phyloP scores from a whole-genome alignment of 2,888 invertebrate species.

The Cheilosia variabilis region DNA sequence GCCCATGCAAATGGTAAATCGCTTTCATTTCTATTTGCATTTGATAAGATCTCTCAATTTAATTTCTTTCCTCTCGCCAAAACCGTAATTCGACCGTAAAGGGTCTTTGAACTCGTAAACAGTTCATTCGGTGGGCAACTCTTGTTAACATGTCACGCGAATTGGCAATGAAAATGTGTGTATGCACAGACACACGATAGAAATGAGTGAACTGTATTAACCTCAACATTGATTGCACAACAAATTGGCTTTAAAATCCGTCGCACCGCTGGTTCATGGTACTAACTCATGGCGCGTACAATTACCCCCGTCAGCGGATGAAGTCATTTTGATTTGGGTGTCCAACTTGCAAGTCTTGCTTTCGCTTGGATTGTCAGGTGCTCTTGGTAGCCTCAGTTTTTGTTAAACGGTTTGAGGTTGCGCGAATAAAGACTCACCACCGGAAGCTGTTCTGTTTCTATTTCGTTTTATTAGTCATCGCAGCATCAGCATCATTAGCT shows the following conservation, averaged over 20 bases:
- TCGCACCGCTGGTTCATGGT: not conserved
- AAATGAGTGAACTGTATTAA: conserved; percentile 53
- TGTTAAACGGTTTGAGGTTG: conserved; percentile 15
- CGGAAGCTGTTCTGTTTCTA: conserved; percentile 9
- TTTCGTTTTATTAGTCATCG: conserved; percentile 26
- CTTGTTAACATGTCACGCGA: conserved; percentile 35
- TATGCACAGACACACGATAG: not conserved
- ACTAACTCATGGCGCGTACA: not conserved
- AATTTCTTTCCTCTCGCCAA: not conserved
- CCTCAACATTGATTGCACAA: conserved; percentile 47
- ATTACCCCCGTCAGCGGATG: not conserved
- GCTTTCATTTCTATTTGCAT: too few relatives aligned
- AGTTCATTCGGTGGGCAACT: not conserved
- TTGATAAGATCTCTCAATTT: not conserved
- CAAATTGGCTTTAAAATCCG: not conserved
- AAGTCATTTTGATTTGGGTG: conserved; percentile 8
- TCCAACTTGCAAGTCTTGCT: conserved; percentile 19
- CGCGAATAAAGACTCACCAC: conserved; percentile 5
- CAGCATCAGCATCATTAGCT: not conserved
- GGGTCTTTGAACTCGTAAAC: conserved; percentile 41
- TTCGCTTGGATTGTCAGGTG: conserved; percentile 10
- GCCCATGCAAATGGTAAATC: too few relatives aligned
- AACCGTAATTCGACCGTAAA: not conserved
- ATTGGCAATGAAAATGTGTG: conserved; percentile 29
- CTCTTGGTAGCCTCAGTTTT: not conserved